phyloP scores from a whole-genome alignment of 2,113 vertebrate genomes.

The Ahaetulla prasina region DNA sequence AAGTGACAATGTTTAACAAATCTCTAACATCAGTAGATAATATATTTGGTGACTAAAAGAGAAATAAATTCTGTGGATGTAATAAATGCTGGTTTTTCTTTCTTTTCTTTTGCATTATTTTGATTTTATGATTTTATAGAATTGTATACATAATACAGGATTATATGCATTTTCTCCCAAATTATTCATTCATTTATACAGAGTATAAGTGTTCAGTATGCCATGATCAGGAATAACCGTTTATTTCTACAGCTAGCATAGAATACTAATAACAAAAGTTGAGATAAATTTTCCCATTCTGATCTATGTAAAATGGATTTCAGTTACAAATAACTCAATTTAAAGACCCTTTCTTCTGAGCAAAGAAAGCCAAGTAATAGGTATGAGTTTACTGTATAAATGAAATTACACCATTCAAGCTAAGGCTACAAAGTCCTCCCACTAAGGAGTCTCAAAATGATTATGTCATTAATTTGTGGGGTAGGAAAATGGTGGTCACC shows the following conservation, averaged over 20 bases:
- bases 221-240: constrained; percentile 15
- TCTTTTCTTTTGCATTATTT: constrained; percentile 1
- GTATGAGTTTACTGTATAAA: neutral
- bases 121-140: neutral
- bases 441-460: neutral
- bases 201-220: constrained; percentile 32
- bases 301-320: neutral
- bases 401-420: neutral
- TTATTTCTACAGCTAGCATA: neutral
- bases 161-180: constrained; percentile 27
- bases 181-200: constrained; percentile 39
- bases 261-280: neutral
- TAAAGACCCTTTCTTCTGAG: neutral
- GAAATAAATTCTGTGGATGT: neutral
- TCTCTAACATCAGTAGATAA: neutral
- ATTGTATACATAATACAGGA: neutral
- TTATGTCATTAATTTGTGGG: neutral
- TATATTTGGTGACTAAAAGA: neutral
- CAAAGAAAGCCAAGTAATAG: neutral
- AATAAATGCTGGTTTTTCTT: neutral
- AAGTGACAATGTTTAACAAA: neutral
- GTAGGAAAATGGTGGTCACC: neutral
- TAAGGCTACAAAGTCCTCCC: neutral
- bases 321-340: neutral
- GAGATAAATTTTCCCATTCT: neutral